These are phyloP conservation scores for Leptoteleia sp. DNA, from an alignment of 1,140 invertebrate genomes.

Conservation along the genomic window DNA sequence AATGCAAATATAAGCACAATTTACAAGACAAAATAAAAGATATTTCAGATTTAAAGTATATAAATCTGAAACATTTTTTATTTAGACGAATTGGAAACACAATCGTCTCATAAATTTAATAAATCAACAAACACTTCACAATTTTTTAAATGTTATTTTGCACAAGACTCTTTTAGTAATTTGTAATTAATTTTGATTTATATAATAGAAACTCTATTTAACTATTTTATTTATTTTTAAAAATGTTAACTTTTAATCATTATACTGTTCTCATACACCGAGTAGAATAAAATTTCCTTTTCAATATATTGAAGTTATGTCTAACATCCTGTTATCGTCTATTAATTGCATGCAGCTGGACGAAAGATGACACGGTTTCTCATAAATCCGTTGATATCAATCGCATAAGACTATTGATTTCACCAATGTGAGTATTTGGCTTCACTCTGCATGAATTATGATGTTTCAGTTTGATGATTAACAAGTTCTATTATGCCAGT, in stretches of 20 bases:
- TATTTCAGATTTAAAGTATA: too few relatives aligned
- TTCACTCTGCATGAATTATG: constrained; percentile 17
- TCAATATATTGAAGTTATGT: constrained; percentile 46
- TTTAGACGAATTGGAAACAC: too few relatives aligned
- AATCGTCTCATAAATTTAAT: too few relatives aligned
- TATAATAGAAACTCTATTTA: too few relatives aligned
- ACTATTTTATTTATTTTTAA: too few relatives aligned
- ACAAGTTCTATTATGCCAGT: constrained; percentile 6
- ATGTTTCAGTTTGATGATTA: constrained; percentile 22
- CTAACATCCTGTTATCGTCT: constrained; percentile 68
- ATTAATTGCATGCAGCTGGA: constrained; percentile 79
- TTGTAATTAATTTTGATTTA: too few relatives aligned
- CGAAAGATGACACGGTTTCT: constrained; percentile 72
- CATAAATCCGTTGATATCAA: constrained; percentile 71
- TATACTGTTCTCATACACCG: constrained; percentile 1
- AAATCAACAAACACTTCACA: too few relatives aligned
- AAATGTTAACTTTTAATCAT: background rate
- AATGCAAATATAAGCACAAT: too few relatives aligned
- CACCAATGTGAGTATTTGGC: constrained; percentile 36
- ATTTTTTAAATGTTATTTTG: too few relatives aligned
- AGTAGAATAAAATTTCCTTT: constrained; percentile 7
- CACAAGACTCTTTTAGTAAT: too few relatives aligned
- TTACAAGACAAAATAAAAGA: too few relatives aligned
- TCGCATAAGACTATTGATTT: constrained; percentile 61
- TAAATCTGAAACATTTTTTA: too few relatives aligned